Base-by-base conservation (phyloP, 2,797 vertebrate genomes). In the Hemibagrus guttatus region DNA sequence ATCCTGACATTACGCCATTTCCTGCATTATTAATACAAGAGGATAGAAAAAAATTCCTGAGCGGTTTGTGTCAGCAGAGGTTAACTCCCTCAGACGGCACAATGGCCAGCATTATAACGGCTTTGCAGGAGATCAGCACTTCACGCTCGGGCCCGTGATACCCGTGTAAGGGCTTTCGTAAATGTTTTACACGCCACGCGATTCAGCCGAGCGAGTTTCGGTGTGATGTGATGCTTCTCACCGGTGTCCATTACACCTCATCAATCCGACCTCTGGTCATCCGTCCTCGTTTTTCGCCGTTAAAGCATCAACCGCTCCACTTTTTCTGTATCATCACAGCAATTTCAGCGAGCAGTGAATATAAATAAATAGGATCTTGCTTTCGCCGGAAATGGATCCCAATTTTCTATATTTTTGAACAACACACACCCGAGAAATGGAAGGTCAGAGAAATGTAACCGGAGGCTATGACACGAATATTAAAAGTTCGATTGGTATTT, bases 401-500 rank as follows among this genome's bases (percentile, higher is more conserved):
- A 83, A 85, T 90, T 88, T 90, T 52, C 85, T 87, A 84, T 88
- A 84, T 85, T 85, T 90, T 83, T 72, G 84, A 89, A 88, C 86
- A 72, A 84, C 83, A 85, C 68, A 64, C 64, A 89, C 85, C 54
- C 28, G 56, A 68, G 87, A 87, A 83, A 84, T 54, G 88, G 89
- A 92, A 91, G 90, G 90, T 90, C 90, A 90, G 74, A 81, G 88
- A 82, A 90, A 84, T 87, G 87, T 90, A 92, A 86, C 88, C 87
- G 83, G 83, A 88, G 88, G 86, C 83, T 87, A 87, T 89, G 80
- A 90, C 88, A 90, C 85, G 71, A 88, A 84, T 87, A 89, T 87
- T 86, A 86, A 87, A 90, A 68, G 88, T 89, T 89, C 91, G 90
- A 91, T 54, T 90, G 91, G 89, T 90, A 88, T 91, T 90, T 90